Percentiles rank a stretch among this genome's conserved stretches.
These are phyloP conservation scores for Melanotaenia trifasciata DNA, from an alignment of 2,797 vertebrate species.

Conservation along the genomic window DNA sequence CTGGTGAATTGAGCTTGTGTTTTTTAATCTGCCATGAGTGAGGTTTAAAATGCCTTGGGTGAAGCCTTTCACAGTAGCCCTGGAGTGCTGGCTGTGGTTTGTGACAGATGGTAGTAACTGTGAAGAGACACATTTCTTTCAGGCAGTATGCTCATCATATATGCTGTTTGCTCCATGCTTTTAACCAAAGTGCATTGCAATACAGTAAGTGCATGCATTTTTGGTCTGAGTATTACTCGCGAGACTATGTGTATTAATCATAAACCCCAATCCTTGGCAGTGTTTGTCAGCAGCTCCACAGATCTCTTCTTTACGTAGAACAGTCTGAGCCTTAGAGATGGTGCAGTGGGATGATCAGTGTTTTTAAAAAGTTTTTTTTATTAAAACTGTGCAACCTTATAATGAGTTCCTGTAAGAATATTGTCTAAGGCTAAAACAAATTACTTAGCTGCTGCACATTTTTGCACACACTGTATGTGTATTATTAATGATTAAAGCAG, in stretches of 20 bases:
- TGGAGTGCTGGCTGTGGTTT: constrained; percentile 51
- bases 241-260: constrained; percentile 33
- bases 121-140: constrained; percentile 49
- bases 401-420: neutral
- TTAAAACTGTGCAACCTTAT: neutral
- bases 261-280: constrained; percentile 13
- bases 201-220: constrained; percentile 53
- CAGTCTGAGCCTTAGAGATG: neutral
- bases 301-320: neutral
- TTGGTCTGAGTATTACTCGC: constrained; percentile 22
- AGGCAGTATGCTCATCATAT: constrained; percentile 55
- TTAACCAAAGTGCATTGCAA: constrained; percentile 58
- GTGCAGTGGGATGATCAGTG: constrained; percentile 19
- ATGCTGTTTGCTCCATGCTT: constrained; percentile 67
- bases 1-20: constrained; percentile 51
- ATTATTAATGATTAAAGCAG: neutral
- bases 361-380: neutral
- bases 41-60: constrained; percentile 43
- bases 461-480: neutral
- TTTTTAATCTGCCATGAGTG: constrained; percentile 29
- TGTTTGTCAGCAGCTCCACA: constrained; percentile 14
- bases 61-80: constrained; percentile 49
- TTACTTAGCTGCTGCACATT: neutral
- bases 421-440: neutral
- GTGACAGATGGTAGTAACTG: constrained; percentile 63